These are phyloP conservation scores for Dendronephthya gigantea DNA, from an alignment of 64 coral and sea anemone genomes.

Conservation along the genomic window DNA sequence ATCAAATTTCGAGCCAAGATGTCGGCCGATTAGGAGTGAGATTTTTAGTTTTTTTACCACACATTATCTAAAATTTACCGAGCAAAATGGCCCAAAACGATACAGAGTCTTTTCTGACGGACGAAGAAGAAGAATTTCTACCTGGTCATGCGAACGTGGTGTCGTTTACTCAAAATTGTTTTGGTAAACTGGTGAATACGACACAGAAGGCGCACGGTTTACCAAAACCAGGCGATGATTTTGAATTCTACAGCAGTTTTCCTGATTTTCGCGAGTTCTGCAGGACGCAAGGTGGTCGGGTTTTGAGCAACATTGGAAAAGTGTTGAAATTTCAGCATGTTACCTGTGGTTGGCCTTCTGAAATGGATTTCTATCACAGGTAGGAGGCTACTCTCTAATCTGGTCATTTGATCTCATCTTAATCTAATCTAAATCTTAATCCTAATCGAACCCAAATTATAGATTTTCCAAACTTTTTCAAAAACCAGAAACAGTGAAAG, in stretches of 20 bases:
- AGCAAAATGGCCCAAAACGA: not conserved
- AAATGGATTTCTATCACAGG: not conserved
- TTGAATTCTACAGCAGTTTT: constrained; percentile 96
- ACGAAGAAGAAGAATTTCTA: not conserved
- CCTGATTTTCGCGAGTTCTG: constrained; percentile 89
- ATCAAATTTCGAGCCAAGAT: not conserved
- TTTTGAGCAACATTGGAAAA: constrained; percentile 56
- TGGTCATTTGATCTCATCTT: not conserved
- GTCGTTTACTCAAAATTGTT: not conserved
- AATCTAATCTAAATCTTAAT: not conserved
- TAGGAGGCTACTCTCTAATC: no score
- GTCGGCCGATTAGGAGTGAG: not conserved
- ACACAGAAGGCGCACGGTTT: constrained; percentile 56
- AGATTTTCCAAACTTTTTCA: no score
- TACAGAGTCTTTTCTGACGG: not conserved
- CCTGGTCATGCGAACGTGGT: not conserved
- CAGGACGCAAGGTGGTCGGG: constrained; percentile 58
- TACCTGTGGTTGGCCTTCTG: constrained; percentile 56
- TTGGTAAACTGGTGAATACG: constrained; percentile 48
- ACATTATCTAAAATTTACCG: not conserved
- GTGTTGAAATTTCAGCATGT: constrained; percentile 64
- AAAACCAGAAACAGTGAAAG: no score
- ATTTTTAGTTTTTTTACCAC: not conserved
- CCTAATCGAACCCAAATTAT: not conserved
- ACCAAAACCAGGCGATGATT: constrained; percentile 74